A percentile compares a stretch with the other conserved stretches of the same genome.
Conservation (phyloP, 2,888 invertebrate genomes). For the Cremastinae sp. region DNA sequence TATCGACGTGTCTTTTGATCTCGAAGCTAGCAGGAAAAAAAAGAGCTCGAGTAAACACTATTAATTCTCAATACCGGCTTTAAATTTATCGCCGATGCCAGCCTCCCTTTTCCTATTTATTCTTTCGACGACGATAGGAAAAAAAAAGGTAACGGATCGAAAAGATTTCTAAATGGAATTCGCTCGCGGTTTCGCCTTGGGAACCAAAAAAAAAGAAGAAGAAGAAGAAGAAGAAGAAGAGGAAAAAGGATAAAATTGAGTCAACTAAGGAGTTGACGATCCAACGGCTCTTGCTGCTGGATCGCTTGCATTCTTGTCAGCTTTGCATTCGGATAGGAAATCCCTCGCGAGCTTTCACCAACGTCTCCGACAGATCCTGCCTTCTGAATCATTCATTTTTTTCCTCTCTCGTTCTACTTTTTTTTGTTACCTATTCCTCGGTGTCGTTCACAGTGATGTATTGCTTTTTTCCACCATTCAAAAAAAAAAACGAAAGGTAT, state of each 20-base stretch:
- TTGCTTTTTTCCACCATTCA: neutral
- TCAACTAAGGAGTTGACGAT: too few species aligned
- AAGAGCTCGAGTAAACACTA: slow-evolving; percentile 13
- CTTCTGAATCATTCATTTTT: slow-evolving; percentile 49
- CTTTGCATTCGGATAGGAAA: neutral
- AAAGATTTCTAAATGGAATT: too few species aligned
- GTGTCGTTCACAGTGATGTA: too few species aligned
- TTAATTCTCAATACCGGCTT: slow-evolving; percentile 3
- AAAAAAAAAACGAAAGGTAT: too few species aligned
- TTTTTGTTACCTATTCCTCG: too few species aligned
- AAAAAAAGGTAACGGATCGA: neutral
- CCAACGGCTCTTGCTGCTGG: neutral
- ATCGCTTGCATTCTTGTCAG: neutral
- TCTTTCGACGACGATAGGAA: neutral
- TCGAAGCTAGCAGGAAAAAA: neutral
- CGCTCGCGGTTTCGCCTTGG: too few species aligned
- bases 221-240: too few species aligned
- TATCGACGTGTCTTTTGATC: slow-evolving; percentile 1
- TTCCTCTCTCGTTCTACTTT: neutral
- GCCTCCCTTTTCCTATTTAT: neutral
- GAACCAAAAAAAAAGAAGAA: too few species aligned
- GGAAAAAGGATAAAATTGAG: too few species aligned
- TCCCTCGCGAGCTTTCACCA: slow-evolving; percentile 3
- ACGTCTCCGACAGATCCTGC: slow-evolving; percentile 17
- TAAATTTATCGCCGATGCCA: neutral